phyloP scores from a whole-genome alignment of 2,113 vertebrate species.

The Leucopternis melanops region DNA sequence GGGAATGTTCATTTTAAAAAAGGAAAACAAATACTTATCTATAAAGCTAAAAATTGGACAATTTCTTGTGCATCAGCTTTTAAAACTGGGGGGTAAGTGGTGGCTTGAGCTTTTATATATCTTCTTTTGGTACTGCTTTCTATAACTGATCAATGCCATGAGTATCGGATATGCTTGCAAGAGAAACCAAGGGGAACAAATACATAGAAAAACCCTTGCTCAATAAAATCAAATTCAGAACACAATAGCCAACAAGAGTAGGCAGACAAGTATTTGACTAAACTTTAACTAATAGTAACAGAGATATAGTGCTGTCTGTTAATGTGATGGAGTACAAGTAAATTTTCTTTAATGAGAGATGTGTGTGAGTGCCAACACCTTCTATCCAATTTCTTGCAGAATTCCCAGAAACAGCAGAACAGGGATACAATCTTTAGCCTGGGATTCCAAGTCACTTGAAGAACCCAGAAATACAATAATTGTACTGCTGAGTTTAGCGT shows the following conservation, averaged over 20 bases:
- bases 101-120: background rate
- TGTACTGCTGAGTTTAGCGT: background rate
- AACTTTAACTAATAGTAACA: background rate
- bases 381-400: background rate
- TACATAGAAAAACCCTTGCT: background rate
- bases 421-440: background rate
- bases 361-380: background rate
- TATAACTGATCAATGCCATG: background rate
- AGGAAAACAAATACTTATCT: background rate
- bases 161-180: background rate
- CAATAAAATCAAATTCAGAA: background rate
- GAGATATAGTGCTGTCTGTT: background rate
- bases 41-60: background rate
- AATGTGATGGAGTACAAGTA: background rate
- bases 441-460: background rate
- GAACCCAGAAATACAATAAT: background rate
- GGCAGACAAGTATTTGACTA: background rate
- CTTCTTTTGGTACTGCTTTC: background rate
- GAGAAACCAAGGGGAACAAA: background rate
- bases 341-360: background rate
- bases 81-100: background rate
- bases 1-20: background rate
- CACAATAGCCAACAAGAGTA: background rate
- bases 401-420: background rate
- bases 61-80: background rate